Base-by-base conservation (phyloP, 2,888 invertebrate species). In the Trachelus troglodyta region DNA sequence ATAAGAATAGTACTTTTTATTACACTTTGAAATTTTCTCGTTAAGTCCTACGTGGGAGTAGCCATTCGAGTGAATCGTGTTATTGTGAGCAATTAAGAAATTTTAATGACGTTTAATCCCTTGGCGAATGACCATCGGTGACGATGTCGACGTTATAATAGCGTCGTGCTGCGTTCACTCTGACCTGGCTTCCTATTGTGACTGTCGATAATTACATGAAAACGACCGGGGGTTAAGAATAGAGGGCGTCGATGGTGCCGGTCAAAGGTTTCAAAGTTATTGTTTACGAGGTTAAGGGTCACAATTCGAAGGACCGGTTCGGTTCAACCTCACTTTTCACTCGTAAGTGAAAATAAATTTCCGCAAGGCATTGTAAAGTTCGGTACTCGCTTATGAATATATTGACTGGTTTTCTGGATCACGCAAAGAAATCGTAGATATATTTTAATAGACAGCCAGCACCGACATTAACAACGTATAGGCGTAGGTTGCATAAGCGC, bases 401-500 rank as follows among this genome's bases (percentile, higher is more conserved):
- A 56, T 23, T 23, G 23, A 23, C 56, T 56, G 56, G 9, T 9
- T 56, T 56, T 56, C 2, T 56, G 23, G 9, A 56, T 23, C 56
- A 9, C 56, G 56, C 23, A 23, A 23, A 9, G 56, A 23, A 56
- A 23, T 9, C 56, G 9, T 56, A 23, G 56, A 23, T 9, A 9
- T 9, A 71, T 31, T 34, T 12, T 31, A 71, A 71, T 71, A 30
- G 31, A 11, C 71, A 34, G 33, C 71, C 11, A 34, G 23, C 56
- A 23, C 1, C 15, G 31, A 71, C 71, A 34, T 31, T 71, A 34
- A 31, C 33, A 34, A 71, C 71, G 12, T 71, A 71, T 23, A 56
- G 33, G 71, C 71, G 31, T 23, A 12, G 71, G 86, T 89, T 89
- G 86, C 89, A 87, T 89, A 89, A 89, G 87, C 82, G 81, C 80